Evolutionary conservation across 2,888 invertebrate genomes (phyloP), one percentile per base, ranked within the genome.

Genomic region (Frankliniella fusca): DNA sequence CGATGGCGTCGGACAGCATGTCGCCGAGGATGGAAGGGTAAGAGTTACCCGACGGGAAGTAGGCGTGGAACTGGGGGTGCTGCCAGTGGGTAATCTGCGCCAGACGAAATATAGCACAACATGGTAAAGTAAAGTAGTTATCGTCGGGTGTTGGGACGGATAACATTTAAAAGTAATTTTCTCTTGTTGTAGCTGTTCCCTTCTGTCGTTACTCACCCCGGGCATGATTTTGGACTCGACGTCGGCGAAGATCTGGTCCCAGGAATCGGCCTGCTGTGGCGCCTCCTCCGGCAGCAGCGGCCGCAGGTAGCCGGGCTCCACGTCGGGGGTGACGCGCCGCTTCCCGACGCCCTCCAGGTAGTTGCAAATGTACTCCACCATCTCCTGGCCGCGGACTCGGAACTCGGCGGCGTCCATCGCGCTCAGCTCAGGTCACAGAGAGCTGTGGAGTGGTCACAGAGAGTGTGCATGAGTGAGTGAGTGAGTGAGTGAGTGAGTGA

Each of bases 11-110:
- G 2, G 90, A 90, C 49, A 92, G 86, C 90, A 92, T 91, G 85
- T 92, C 92, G 0, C 90, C 92, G 48, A 92, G 87, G 81, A 92
- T 91, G 23, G 92, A 92, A 0, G 92, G 92, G 86, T 89, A 92
- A 1, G 91, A 91, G 86, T 92, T 92, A 2, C 92, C 92, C 0
- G 92, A 90, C 0, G 92, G 92, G 86, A 92, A 93, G 85, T 93
- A 93, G 7, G 92, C 92, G 85, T 92, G 92, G 86, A 92, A 93
- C 76, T 90, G 87, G 1, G 92, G 92, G 86, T 92, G 92, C 85
- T 92, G 92, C 92, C 92, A 92, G 86, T 92, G 90, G 0, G 91
- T 91, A 70, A 92, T 88, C 91, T 91, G 83, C 80, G 50, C 38
- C 38, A 38, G 5, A 38, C 38, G 38, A n/a, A 38, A 3, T 38